Conservation (phyloP, 2,113 vertebrate species). For the Calyptommatus sinebrachiatus region DNA sequence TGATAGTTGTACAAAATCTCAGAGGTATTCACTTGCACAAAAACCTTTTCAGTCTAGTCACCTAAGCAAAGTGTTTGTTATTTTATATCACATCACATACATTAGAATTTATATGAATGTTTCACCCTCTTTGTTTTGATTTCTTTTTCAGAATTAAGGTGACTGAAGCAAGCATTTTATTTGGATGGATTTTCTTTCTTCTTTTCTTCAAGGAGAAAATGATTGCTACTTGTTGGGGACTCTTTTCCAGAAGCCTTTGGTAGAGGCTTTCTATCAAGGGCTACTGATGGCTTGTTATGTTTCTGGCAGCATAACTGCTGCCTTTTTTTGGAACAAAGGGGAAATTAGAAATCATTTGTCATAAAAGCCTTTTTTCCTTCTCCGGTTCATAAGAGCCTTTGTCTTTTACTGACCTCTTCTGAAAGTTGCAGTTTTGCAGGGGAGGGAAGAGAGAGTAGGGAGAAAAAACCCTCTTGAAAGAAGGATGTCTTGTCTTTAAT, state of each 20-base stretch:
- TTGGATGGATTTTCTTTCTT: conserved; percentile 68
- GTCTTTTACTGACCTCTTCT: conserved; percentile 90
- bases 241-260: conserved; percentile 59
- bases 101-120: conserved; percentile 31
- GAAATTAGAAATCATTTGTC: conserved; percentile 96
- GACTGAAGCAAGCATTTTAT: conserved; percentile 58
- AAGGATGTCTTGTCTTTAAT: conserved; percentile 88
- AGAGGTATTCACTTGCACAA: fast-evolving
- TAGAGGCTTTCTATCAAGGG: conserved; percentile 81
- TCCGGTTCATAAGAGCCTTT: conserved; percentile 77
- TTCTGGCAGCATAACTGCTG: conserved; percentile 77
- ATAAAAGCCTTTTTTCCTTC: conserved; percentile 90
- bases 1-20: conserved; percentile 8
- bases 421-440: conserved; percentile 81
- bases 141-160: conserved; percentile 56
- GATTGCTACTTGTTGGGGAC: conserved; percentile 70
- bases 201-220: conserved; percentile 64
- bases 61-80: not conserved
- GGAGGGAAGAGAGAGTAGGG: not conserved
- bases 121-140: not conserved
- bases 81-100: conserved; percentile 8
- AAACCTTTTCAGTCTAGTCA: conserved; percentile 1
- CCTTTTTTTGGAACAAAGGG: conserved; percentile 87
- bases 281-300: conserved; percentile 72
- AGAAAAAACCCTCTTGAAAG: conserved; percentile 70